These are phyloP conservation scores for Himalopsyche phryganea DNA, from an alignment of 1,140 invertebrate species.

Conservation along the genomic window DNA sequence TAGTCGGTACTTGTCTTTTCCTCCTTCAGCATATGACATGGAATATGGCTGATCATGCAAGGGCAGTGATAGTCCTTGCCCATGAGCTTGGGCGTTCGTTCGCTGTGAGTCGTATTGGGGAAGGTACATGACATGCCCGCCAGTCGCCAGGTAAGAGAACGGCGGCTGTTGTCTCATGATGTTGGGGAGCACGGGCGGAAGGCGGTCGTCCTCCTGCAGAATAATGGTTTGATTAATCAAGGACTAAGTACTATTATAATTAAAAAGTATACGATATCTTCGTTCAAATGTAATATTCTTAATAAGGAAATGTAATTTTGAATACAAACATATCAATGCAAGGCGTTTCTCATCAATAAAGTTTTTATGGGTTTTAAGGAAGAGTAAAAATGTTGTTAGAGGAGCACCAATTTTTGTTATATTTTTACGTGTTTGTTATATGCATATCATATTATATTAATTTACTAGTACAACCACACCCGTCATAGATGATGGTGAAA, in stretches of 20 bases:
- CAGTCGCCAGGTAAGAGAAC: slow-evolving; percentile 48
- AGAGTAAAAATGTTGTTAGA: background rate
- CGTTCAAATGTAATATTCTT: no score
- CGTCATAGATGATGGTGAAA: no score
- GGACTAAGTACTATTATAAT: no score
- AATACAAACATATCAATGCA: no score
- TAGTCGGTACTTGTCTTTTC: background rate
- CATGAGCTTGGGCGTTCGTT: slow-evolving; percentile 20
- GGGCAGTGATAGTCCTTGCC: slow-evolving; percentile 43
- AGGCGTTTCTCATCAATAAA: background rate
- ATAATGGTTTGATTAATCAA: background rate
- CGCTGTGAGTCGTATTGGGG: slow-evolving; percentile 57
- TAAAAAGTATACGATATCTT: no score
- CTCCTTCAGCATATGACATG: slow-evolving; percentile 8
- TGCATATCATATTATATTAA: no score
- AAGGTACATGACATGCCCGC: slow-evolving; percentile 75
- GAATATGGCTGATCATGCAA: slow-evolving; percentile 24
- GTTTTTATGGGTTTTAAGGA: background rate
- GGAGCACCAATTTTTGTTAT: no score
- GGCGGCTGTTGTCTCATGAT: slow-evolving; percentile 44
- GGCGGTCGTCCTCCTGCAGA: slow-evolving; percentile 34
- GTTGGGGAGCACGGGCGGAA: slow-evolving; percentile 38
- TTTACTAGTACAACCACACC: no score
- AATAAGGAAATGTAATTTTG: no score
- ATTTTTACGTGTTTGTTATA: no score